Conservation (phyloP, 2,797 vertebrate species). For the Sebastes jordani region DNA sequence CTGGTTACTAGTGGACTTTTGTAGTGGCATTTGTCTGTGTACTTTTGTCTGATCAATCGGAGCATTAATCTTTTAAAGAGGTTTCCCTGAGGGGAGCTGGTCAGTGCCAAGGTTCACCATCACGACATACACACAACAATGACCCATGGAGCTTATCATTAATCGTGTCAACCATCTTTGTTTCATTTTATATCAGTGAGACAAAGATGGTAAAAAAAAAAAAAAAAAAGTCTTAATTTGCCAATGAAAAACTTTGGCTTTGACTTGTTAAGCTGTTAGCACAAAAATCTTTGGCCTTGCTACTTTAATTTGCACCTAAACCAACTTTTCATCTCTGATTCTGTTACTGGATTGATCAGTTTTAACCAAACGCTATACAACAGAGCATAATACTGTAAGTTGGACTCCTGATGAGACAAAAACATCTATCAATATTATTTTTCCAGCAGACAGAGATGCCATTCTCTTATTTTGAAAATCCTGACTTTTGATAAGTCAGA, state of each 20-base stretch:
- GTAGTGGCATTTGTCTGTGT: constrained; percentile 75
- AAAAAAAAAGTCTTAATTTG: not conserved
- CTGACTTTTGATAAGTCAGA: not conserved
- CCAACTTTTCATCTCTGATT: not conserved
- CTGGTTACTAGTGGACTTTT: constrained; percentile 73
- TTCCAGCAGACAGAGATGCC: not conserved
- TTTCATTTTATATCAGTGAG: constrained; percentile 12
- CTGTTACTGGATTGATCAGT: constrained; percentile 5
- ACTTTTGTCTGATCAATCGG: constrained; percentile 63
- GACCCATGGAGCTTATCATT: constrained; percentile 6
- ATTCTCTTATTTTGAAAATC: constrained; percentile 3
- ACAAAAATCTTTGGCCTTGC: constrained; percentile 29
- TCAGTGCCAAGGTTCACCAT: constrained; percentile 74
- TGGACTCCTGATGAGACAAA: not conserved
- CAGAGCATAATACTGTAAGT: not conserved
- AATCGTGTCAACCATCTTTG: not conserved
- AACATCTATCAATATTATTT: not conserved
- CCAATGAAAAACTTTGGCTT: constrained; percentile 4
- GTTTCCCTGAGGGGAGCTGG: constrained; percentile 45
- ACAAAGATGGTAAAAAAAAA: not conserved
- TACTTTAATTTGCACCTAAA: not conserved
- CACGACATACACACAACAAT: constrained; percentile 18
- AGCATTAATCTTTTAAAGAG: constrained; percentile 43
- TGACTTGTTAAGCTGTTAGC: constrained; percentile 21
- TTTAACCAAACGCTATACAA: constrained; percentile 30